These are phyloP conservation scores for Hiodon alosoides DNA, from an alignment of 2,113 vertebrate genomes.

Conservation along the genomic window DNA sequence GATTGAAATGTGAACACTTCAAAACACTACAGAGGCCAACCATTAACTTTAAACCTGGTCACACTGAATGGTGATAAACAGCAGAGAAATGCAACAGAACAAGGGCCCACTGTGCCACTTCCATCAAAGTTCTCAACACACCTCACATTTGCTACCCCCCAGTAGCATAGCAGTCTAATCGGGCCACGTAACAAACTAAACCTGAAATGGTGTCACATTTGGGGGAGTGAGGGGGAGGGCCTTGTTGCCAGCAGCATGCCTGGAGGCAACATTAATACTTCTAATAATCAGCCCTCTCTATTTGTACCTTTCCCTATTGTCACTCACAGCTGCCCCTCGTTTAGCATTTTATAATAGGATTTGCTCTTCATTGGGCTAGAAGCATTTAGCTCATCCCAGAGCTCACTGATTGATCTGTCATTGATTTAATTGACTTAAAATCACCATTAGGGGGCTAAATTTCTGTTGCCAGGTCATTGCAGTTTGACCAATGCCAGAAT, in stretches of 20 bases:
- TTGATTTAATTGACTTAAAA: constrained; percentile 82
- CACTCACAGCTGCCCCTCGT: constrained; percentile 70
- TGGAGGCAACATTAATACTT: constrained; percentile 60
- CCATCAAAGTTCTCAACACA: constrained; percentile 42
- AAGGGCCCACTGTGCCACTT: too few species aligned
- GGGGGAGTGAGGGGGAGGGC: constrained; percentile 43
- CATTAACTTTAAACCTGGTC: too few species aligned
- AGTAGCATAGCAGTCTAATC: constrained; percentile 9
- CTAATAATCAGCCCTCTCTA: constrained; percentile 73
- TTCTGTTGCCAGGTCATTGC: constrained; percentile 78
- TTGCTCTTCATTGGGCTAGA: constrained; percentile 70
- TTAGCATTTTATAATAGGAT: constrained; percentile 75
- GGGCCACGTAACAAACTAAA: constrained; percentile 3
- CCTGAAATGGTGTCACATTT: constrained; percentile 28
- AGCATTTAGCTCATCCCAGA: constrained; percentile 72
- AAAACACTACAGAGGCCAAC: too few species aligned
- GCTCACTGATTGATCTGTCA: constrained; percentile 77
- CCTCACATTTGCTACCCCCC: constrained; percentile 27
- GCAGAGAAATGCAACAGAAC: too few species aligned
- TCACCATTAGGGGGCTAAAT: constrained; percentile 66
- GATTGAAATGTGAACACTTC: too few species aligned
- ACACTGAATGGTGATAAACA: too few species aligned
- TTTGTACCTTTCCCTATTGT: constrained; percentile 64
- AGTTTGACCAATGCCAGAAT: constrained; percentile 65
- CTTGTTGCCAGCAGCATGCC: constrained; percentile 60